Evolutionary conservation across 2,888 invertebrate species (phyloP).

Genomic region (Erebia palarica): DNA sequence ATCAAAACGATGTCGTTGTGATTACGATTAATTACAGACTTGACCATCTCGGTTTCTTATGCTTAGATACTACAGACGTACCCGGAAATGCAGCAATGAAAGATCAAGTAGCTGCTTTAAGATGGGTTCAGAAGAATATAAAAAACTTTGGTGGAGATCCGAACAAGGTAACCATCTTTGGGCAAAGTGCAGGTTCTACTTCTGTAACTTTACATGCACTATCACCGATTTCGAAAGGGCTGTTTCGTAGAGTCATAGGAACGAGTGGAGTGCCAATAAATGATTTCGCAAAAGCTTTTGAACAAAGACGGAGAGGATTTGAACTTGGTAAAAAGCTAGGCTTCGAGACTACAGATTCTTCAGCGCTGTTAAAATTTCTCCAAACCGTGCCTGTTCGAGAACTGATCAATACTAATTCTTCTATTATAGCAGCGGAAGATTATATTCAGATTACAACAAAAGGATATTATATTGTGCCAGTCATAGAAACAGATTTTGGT

Average conservation of each 20-base stretch:
- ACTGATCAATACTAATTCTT: slow-evolving; percentile 47
- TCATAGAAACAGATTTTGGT: slow-evolving; percentile 59
- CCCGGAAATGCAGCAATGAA: slow-evolving; percentile 62
- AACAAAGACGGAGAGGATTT: slow-evolving; percentile 48
- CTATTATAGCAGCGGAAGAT: slow-evolving; percentile 50
- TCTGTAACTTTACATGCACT: slow-evolving; percentile 53
- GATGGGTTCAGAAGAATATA: too few species aligned
- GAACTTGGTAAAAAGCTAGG: slow-evolving; percentile 55
- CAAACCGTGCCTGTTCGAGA: slow-evolving; percentile 45
- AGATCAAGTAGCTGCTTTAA: too few species aligned
- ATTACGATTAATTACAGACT: slow-evolving; percentile 62
- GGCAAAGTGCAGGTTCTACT: slow-evolving; percentile 56
- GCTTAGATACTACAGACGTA: slow-evolving; percentile 53
- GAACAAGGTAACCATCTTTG: slow-evolving; percentile 30
- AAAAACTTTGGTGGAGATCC: too few species aligned
- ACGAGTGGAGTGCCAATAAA: slow-evolving; percentile 84
- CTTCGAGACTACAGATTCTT: slow-evolving; percentile 50
- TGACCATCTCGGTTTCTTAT: slow-evolving; percentile 57
- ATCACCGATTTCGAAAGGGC: slow-evolving; percentile 59
- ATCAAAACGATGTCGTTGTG: slow-evolving; percentile 50
- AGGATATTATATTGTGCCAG: slow-evolving; percentile 55
- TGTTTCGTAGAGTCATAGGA: slow-evolving; percentile 76
- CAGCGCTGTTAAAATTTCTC: slow-evolving; percentile 44
- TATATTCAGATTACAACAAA: slow-evolving; percentile 46
- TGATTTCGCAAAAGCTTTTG: slow-evolving; percentile 49